These are phyloP conservation scores for Oreochromis mossambicus DNA, from an alignment of 2,797 vertebrate genomes.

Conservation along the genomic window DNA sequence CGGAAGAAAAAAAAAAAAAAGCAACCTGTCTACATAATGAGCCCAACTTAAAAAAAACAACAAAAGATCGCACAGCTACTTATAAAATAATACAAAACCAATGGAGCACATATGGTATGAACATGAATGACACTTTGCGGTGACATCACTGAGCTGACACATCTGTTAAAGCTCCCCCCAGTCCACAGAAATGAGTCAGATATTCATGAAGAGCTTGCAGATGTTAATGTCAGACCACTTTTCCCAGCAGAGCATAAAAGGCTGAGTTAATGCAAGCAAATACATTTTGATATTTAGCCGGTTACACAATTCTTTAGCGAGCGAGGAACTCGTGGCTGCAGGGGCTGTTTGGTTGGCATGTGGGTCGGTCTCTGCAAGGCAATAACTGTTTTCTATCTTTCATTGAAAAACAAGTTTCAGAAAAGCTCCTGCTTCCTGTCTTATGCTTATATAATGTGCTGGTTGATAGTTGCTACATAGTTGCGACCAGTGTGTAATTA, in stretches of 20 bases:
- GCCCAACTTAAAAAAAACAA: background rate
- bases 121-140: conserved; percentile 39
- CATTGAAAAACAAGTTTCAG: conserved; percentile 55
- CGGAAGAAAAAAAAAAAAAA: background rate
- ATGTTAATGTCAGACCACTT: conserved; percentile 23
- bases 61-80: background rate
- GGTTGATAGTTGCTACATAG: conserved; percentile 41
- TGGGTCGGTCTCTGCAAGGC: conserved; percentile 2
- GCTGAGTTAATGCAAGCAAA: background rate
- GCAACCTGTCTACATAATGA: background rate
- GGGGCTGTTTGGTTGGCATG: conserved; percentile 16
- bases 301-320: background rate
- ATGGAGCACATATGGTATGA: conserved; percentile 3
- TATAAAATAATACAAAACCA: background rate
- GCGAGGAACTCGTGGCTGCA: background rate
- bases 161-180: conserved; percentile 59
- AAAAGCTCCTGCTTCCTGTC: conserved; percentile 67
- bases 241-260: background rate
- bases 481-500: conserved; percentile 56
- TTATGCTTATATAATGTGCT: conserved; percentile 55
- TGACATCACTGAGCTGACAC: conserved; percentile 63
- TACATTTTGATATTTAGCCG: background rate
- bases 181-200: background rate
- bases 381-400: conserved; percentile 51
- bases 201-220: conserved; percentile 33